Evolutionary conservation across 2,113 vertebrate species (phyloP), one percentile per base, ranked within the genome.

Genomic region (Cryptomyrus ogoouensis): DNA sequence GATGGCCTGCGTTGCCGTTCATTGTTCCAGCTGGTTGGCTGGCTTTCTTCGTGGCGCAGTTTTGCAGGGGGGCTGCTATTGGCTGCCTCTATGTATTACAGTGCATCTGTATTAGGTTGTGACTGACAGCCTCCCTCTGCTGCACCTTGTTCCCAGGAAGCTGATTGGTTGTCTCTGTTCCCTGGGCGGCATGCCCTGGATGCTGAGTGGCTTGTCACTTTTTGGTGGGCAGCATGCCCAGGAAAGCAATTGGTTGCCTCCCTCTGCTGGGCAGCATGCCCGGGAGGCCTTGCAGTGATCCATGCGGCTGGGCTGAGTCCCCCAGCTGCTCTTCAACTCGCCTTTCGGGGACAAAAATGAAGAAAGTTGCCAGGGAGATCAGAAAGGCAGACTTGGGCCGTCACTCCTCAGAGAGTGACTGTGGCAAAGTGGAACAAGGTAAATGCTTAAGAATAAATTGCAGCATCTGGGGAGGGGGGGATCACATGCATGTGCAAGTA

Each of bases 31-130:
- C 58, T 66, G 87, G 46, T 88, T 88, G 87, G 87, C 87, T 44
- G 53, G 17, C 9, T 47, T 87, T 50, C 15, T 58, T n/a, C 19
- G 19, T 44, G 21, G 31, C 24, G 35, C 35, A 10, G 87, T 19
- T 39, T 58, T 53, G 7, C 52, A 24, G 85, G 44, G 24, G 49
- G 49, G 19, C 53, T 88, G 50, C 39, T 52, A 62, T 88, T 88
- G 66, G 88, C 88, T 80, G 46, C n/a, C 39, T 35, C 19, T 44
- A n/a, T 84, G 83, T 84, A 47, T 42, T 80, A 27, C 74, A 80
- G 31, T 6, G 74, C 31, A 80, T 80, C 83, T 84, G 83, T 84
- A 44, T 52, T 44, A n/a, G 90, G 92, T 90, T 92, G 92, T 93
- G 91, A 53, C 27, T 53, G 49, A 49, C 50, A 53, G 49, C 83